Percentiles rank a stretch among this genome's conserved stretches.
Conservation (phyloP, 2,797 vertebrate species). For the Rhynchonycteris naso region DNA sequence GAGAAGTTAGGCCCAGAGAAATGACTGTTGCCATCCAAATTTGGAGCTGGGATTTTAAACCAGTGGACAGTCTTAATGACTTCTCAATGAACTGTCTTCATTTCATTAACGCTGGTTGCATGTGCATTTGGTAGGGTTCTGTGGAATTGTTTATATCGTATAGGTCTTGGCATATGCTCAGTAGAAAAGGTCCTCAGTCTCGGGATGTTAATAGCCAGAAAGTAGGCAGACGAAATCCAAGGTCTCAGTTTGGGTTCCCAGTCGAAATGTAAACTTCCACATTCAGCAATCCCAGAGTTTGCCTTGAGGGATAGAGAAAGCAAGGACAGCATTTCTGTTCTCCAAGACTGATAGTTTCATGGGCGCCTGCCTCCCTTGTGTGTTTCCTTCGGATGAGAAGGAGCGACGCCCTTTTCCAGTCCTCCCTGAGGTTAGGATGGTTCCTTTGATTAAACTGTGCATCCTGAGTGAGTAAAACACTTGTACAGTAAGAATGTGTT, state of each 20-base stretch:
- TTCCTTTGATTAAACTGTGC: neutral
- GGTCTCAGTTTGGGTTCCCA: neutral
- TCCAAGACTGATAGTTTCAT: neutral
- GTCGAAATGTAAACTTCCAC: fast-evolving
- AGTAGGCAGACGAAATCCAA: neutral
- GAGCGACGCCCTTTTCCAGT: neutral
- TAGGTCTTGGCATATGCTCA: neutral
- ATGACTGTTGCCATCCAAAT: fast-evolving
- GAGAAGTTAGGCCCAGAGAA: neutral
- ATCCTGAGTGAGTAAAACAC: neutral
- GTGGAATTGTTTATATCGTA: neutral
- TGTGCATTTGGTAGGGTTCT: neutral
- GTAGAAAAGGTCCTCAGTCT: neutral
- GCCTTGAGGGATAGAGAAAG: neutral
- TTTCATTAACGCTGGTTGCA: neutral
- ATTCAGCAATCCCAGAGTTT: neutral
- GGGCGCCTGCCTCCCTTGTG: neutral
- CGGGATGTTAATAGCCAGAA: neutral
- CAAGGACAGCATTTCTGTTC: neutral
- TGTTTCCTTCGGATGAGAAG: neutral
- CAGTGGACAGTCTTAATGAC: fast-evolving
- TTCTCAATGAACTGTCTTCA: neutral
- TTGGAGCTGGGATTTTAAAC: neutral
- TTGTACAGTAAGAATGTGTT: neutral
- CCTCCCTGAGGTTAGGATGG: neutral